phyloP scores from a whole-genome alignment of 2,797 vertebrate species.

The Vultur gryphus region DNA sequence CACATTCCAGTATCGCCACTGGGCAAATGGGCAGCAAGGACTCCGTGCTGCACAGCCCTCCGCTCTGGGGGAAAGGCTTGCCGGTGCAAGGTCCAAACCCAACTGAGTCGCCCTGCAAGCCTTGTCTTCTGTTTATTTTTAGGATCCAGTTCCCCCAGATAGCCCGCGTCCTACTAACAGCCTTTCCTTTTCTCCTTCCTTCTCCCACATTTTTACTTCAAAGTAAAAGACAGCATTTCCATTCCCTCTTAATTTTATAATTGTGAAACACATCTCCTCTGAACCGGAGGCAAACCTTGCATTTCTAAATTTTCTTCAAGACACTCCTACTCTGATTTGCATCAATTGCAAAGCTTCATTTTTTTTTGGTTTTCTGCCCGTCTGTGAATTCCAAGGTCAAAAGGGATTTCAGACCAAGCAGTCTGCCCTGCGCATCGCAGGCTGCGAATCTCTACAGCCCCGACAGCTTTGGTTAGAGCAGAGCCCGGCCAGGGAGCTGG shows the following conservation, averaged over 20 bases:
- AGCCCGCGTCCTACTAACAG: background rate
- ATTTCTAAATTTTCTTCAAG: background rate
- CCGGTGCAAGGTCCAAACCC: too few species aligned
- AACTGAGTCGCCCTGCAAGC: background rate
- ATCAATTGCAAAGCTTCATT: background rate
- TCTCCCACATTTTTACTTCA: background rate
- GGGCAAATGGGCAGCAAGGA: background rate
- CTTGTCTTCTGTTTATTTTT: background rate
- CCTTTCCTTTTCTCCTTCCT: background rate
- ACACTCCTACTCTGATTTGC: background rate
- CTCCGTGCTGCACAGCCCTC: background rate
- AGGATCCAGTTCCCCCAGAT: background rate
- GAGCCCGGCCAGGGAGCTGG: fast-evolving
- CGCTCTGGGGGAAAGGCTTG: fast-evolving
- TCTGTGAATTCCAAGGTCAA: background rate
- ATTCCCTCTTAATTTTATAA: background rate
- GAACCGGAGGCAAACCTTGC: background rate
- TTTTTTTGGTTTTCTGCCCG: background rate
- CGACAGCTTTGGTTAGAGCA: background rate
- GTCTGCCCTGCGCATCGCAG: background rate
- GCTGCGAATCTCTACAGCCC: background rate
- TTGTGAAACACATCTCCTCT: background rate
- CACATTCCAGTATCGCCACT: fast-evolving
- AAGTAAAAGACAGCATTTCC: background rate
- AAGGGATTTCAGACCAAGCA: background rate